Conservation (phyloP, 2,113 vertebrate species). For the Brachyistius frenatus region DNA sequence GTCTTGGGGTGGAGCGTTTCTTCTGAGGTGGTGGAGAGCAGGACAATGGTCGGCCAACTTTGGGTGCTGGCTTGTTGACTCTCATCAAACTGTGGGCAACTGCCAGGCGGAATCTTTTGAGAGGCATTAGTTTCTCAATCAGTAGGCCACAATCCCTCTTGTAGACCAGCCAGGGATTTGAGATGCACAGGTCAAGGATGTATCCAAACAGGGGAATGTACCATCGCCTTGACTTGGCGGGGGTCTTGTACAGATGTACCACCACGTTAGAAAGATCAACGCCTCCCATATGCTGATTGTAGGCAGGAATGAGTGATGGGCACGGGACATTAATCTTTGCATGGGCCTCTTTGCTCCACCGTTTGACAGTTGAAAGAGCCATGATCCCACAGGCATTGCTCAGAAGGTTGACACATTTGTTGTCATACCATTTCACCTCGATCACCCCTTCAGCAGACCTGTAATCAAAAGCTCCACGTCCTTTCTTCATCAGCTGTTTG, state of each 20-base stretch:
- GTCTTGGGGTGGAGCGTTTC: too few relatives aligned
- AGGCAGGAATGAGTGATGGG: conserved; percentile 5
- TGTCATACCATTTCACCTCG: conserved; percentile 57
- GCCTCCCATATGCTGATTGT: conserved; percentile 18
- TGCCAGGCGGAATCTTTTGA: conserved; percentile 5
- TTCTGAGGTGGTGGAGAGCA: not conserved
- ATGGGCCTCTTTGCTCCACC: not conserved
- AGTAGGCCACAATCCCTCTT: conserved; percentile 15
- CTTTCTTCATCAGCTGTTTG: conserved; percentile 47
- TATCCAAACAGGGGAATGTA: conserved; percentile 16
- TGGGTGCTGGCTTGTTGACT: not conserved
- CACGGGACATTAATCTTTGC: not conserved
- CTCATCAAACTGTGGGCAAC: conserved; percentile 6
- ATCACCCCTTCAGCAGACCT: conserved; percentile 50
- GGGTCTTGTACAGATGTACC: not conserved
- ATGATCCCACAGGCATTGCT: too few relatives aligned
- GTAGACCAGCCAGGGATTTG: conserved; percentile 12
- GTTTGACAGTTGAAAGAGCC: conserved; percentile 21
- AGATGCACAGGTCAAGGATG: conserved; percentile 19
- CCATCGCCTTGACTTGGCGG: not conserved
- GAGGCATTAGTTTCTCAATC: conserved; percentile 7
- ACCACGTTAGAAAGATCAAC: conserved; percentile 19
- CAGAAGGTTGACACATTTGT: not conserved
- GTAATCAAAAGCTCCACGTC: conserved; percentile 47
- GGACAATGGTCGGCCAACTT: not conserved